phyloP scores from a whole-genome alignment of 2,113 vertebrate species.

The Illadopsis cleaveri region DNA sequence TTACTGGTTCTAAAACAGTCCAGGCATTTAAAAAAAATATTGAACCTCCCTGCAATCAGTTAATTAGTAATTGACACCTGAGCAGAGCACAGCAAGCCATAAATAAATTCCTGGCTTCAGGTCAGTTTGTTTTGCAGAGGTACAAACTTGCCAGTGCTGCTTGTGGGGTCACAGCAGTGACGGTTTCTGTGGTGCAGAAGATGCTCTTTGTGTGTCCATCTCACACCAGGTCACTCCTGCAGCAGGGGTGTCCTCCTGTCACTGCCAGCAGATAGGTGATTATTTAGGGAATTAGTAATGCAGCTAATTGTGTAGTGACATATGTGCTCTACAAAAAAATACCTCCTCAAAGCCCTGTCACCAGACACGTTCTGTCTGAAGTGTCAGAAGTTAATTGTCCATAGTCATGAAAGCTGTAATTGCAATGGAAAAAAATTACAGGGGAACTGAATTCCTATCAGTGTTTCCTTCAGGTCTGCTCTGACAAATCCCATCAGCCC shows the following conservation, averaged over 20 bases:
- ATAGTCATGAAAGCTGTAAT: not conserved
- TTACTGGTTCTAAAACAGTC: not conserved
- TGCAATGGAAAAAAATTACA: not conserved
- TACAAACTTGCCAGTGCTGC: not conserved
- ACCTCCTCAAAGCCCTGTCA: not conserved
- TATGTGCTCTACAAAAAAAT: not conserved
- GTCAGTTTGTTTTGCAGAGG: not conserved
- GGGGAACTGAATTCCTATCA: not conserved
- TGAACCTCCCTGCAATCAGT: not conserved
- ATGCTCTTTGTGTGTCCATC: not conserved
- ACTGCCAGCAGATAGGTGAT: not conserved
- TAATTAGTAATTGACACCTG: not conserved
- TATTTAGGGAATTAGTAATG: not conserved
- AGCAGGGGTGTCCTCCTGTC: not conserved
- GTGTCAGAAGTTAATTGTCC: not conserved
- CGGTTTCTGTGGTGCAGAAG: not conserved
- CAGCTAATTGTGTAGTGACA: not conserved
- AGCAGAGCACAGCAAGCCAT: not conserved
- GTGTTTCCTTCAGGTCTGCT: not conserved
- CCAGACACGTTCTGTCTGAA: not conserved
- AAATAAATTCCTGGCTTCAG: not conserved
- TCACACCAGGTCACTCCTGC: not conserved
- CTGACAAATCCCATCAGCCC: not conserved
- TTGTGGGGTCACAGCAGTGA: not conserved
- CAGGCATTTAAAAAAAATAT: not conserved